Conservation (phyloP, 2,888 invertebrate species). For the Sphaerophoria taeniata region DNA sequence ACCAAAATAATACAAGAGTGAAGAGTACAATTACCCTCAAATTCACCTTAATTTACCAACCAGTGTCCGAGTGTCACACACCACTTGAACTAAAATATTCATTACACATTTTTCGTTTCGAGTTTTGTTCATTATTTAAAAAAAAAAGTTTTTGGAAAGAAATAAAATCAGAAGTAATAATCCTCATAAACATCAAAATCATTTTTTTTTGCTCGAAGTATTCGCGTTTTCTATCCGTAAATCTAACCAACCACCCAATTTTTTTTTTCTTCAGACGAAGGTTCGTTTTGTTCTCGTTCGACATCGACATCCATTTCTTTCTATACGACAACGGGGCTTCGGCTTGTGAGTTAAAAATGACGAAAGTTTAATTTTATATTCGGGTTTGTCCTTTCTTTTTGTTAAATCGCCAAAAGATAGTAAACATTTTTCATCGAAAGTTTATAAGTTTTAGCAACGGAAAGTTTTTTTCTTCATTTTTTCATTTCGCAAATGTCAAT, state of each 20-base stretch:
- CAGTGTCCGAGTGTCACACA: conserved; percentile 71
- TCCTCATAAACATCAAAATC: conserved; percentile 5
- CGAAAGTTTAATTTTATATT: conserved; percentile 37
- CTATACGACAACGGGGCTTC: not conserved
- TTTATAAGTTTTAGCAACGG: conserved; percentile 35
- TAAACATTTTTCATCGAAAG: conserved; percentile 30
- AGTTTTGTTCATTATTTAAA: conserved; percentile 50
- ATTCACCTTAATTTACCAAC: conserved; percentile 59
- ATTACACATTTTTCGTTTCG: conserved; percentile 48
- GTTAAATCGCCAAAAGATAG: conserved; percentile 3
- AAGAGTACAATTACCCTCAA: conserved; percentile 19
- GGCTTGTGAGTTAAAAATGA: not conserved
- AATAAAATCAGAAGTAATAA: conserved; percentile 51
- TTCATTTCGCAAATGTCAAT: conserved; percentile 61
- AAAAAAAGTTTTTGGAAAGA: conserved; percentile 16
- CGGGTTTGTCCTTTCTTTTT: conserved; percentile 21
- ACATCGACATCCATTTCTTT: conserved; percentile 8
- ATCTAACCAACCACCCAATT: conserved; percentile 5
- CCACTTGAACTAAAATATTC: conserved; percentile 49
- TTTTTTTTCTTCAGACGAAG: conserved; percentile 24
- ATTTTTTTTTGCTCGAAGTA: not conserved
- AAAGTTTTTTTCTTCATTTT: conserved; percentile 16
- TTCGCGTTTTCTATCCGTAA: not conserved
- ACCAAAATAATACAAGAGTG: conserved; percentile 7
- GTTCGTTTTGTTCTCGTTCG: conserved; percentile 44